These are phyloP conservation scores for Spodoptera litura DNA, from an alignment of 1,140 invertebrate species.

Conservation along the genomic window DNA sequence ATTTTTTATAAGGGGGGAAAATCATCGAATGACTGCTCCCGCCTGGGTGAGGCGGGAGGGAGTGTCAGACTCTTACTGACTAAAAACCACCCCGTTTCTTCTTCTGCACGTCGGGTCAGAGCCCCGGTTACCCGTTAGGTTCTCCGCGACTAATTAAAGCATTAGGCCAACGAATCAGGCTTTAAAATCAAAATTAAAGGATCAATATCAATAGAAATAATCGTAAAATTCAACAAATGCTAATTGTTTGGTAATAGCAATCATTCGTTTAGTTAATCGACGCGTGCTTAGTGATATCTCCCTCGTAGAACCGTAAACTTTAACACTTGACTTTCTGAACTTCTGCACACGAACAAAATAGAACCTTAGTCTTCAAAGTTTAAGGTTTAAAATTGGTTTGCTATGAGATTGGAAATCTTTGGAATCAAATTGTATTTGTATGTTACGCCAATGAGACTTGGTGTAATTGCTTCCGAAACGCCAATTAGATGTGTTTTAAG, in stretches of 20 bases:
- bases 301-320: slow-evolving; percentile 43
- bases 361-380: neutral
- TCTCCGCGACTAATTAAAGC: too few relatives aligned
- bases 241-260: slow-evolving; percentile 21
- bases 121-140: too few relatives aligned
- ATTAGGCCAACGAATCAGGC: neutral
- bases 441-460: slow-evolving; percentile 40
- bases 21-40: too few relatives aligned
- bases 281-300: slow-evolving; percentile 35
- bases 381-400: neutral
- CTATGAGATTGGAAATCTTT: neutral
- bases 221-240: neutral
- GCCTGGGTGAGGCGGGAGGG: too few relatives aligned
- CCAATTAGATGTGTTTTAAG: slow-evolving; percentile 48
- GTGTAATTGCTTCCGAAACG: slow-evolving; percentile 51
- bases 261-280: slow-evolving; percentile 40
- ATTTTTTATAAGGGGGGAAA: too few relatives aligned
- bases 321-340: slow-evolving; percentile 11
- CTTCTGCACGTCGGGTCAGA: too few relatives aligned
- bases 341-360: neutral
- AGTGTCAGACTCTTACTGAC: too few relatives aligned
- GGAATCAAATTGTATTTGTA: slow-evolving; percentile 42
- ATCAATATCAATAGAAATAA: slow-evolving; percentile 22
- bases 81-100: too few relatives aligned
- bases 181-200: neutral